Conservation (phyloP, 2,797 vertebrate genomes). For the Carduelis carduelis region DNA sequence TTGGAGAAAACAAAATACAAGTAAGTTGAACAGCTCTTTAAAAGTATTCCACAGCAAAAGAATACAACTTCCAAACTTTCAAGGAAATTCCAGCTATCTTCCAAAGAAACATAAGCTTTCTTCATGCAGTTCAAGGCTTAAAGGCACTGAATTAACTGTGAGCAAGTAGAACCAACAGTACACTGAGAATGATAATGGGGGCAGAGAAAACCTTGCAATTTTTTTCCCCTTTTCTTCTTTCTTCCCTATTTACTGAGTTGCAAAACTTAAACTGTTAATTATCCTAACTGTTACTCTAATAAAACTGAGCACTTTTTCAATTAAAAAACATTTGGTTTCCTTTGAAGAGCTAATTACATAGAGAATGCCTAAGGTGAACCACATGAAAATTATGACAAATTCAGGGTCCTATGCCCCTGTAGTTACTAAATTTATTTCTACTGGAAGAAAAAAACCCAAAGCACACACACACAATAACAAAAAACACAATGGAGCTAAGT, state of each 20-base stretch:
- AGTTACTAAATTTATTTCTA: background rate
- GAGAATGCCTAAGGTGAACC: background rate
- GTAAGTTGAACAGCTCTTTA: background rate
- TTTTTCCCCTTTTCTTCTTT: background rate
- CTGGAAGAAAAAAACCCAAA: background rate
- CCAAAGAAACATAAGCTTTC: background rate
- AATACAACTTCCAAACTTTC: background rate
- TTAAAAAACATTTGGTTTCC: background rate
- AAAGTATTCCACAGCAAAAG: background rate
- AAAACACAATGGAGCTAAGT: background rate
- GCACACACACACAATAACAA: background rate
- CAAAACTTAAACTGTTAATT: background rate
- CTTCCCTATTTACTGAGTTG: background rate
- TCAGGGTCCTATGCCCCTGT: background rate
- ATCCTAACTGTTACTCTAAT: background rate
- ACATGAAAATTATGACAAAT: background rate
- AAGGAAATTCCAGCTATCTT: background rate
- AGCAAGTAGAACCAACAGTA: background rate
- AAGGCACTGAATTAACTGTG: background rate
- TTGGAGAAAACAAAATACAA: background rate
- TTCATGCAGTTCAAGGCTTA: background rate
- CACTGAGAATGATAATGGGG: background rate
- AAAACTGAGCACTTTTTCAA: background rate
- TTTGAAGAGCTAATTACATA: background rate
- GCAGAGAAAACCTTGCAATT: background rate